Evolutionary conservation across 2,797 vertebrate species (phyloP).

Genomic region (Rhinella marina): DNA sequence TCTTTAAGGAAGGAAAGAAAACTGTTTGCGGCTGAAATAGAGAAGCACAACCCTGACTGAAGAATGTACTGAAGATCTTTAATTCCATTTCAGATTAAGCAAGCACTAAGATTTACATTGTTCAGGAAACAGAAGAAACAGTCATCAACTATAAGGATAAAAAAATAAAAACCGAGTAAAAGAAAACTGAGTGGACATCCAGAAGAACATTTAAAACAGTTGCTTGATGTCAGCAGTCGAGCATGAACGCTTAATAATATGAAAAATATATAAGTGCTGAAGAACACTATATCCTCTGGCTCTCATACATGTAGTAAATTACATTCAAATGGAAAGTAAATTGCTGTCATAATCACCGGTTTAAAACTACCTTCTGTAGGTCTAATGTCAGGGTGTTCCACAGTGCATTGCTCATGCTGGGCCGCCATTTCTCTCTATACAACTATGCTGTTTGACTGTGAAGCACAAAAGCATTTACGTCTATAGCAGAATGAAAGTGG

Average conservation of each 20-base stretch:
- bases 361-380: not conserved
- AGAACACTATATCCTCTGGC: conserved; percentile 28
- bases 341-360: not conserved
- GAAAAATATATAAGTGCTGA: conserved; percentile 7
- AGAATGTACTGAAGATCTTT: conserved; percentile 54
- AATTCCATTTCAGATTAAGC: conserved; percentile 58
- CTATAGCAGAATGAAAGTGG: too few species aligned
- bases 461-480: too few species aligned
- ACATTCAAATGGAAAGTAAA: conserved; percentile 30
- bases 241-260: conserved; percentile 25
- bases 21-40: conserved; percentile 62
- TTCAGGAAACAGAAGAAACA: conserved; percentile 63
- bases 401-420: not conserved
- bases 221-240: conserved; percentile 21
- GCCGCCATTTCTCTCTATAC: not conserved
- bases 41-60: conserved; percentile 58
- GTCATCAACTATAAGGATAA: conserved; percentile 40
- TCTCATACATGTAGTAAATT: conserved; percentile 23
- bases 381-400: not conserved
- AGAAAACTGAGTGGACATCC: conserved; percentile 33
- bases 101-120: conserved; percentile 50
- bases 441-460: not conserved
- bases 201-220: conserved; percentile 34
- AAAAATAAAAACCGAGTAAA: conserved; percentile 24
- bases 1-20: conserved; percentile 57